A percentile compares a stretch with the other conserved stretches of the same genome.
Evolutionary conservation across 2,113 vertebrate genomes (phyloP).

Genomic region (Ptilonorhynchus violaceus): DNA sequence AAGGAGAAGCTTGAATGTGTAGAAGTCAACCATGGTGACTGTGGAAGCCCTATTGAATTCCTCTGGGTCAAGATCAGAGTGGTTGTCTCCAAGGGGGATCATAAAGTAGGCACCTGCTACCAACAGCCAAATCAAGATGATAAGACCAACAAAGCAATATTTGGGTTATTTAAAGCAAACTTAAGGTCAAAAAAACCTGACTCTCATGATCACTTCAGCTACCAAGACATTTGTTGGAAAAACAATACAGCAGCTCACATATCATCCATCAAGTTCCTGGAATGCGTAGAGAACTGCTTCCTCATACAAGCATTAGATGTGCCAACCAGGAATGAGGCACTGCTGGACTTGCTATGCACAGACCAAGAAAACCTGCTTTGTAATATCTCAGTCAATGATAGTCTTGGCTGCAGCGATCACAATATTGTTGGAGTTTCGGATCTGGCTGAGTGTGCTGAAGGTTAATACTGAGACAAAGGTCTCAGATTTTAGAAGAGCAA

Average conservation of each 20-base stretch:
- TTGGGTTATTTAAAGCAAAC: not conserved
- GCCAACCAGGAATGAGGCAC: not conserved
- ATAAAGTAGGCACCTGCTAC: not conserved
- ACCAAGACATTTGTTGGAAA: not conserved
- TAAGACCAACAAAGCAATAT: not conserved
- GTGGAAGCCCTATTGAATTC: not conserved
- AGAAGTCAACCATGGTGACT: not conserved
- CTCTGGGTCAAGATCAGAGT: not conserved
- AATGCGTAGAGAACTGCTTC: not conserved
- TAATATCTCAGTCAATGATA: not conserved
- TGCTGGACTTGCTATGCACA: not conserved
- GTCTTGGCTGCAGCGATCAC: not conserved
- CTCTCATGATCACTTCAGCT: not conserved
- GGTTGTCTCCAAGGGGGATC: not conserved
- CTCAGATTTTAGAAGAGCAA: not conserved
- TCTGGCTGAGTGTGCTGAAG: fast-evolving
- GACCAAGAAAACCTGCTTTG: not conserved
- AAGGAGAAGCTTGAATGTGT: not conserved
- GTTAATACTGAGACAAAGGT: not conserved
- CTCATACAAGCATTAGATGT: not conserved
- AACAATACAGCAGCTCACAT: not conserved
- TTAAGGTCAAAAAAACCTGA: not conserved
- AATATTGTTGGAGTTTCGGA: not conserved
- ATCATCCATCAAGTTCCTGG: not conserved
- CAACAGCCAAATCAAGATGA: not conserved